These are phyloP conservation scores for Oreochromis aureus DNA, from an alignment of 2,113 vertebrate species.

Conservation along the genomic window DNA sequence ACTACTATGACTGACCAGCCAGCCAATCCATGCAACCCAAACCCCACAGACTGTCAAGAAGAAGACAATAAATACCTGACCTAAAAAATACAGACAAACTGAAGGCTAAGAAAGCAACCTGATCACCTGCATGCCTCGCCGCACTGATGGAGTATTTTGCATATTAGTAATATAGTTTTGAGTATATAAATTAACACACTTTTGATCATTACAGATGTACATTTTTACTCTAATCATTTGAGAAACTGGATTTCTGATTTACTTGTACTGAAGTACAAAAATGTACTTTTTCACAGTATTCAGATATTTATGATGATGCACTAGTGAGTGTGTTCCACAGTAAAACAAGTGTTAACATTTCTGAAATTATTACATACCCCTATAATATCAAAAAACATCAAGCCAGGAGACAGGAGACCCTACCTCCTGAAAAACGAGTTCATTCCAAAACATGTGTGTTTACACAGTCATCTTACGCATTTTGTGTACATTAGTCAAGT, in stretches of 20 bases:
- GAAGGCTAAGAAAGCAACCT: neutral
- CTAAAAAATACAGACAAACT: neutral
- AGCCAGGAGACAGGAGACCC: neutral
- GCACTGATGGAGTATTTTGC: neutral
- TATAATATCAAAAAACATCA: neutral
- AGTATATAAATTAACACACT: neutral
- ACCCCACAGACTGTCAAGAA: neutral
- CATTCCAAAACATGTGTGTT: neutral
- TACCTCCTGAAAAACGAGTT: neutral
- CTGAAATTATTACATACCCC: neutral
- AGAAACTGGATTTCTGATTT: neutral
- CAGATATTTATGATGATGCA: neutral
- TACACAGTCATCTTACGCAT: neutral
- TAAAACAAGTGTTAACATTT: neutral
- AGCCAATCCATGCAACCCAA: neutral
- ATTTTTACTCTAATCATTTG: neutral
- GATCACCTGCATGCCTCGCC: neutral
- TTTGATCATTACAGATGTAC: neutral
- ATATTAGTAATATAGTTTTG: neutral
- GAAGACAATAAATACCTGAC: neutral
- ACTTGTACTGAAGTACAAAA: neutral
- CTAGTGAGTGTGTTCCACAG: neutral
- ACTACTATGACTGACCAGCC: neutral
- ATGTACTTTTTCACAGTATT: neutral
- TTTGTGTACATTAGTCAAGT: neutral